Base-by-base conservation (phyloP, 2,797 vertebrate species). In the Myotis vivesi region DNA sequence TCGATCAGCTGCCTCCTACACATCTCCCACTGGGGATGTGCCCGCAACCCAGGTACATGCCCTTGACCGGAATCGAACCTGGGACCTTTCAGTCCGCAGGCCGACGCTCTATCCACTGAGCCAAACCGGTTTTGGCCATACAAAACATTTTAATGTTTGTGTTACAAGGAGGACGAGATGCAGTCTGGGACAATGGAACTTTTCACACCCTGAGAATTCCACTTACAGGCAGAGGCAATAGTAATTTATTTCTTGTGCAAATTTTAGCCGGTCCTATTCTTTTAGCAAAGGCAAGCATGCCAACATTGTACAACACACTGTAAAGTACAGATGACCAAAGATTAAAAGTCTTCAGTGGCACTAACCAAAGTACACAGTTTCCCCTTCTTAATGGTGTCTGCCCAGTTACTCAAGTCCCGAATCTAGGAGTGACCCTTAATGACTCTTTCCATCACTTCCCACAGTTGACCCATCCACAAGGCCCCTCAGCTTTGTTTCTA, bases 91-190 rank as follows among this genome's bases (percentile, higher is more conserved):
- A n/a, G n/a, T n/a, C n/a, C n/a, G n/a, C n/a, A n/a, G n/a, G n/a
- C n/a, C n/a, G n/a, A n/a, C n/a, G n/a, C n/a, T n/a, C n/a, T n/a
- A n/a, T n/a, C n/a, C n/a, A n/a, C n/a, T n/a, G n/a, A n/a, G n/a
- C n/a, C n/a, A n/a, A n/a, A n/a, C n/a, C n/a, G n/a, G n/a, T n/a
- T n/a, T n/a, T n/a, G n/a, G n/a, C n/a, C 22, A 80, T 76, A 91
- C 15, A 12, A 22, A 69, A 30, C 66, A 79, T 41, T 96, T 96
- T 71, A 57, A 55, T 46, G 49, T 97, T 96, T 89, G 8, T 30
- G 5, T 83, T 72, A 68, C 23, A 77, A 5, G n/a, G 17, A 11
- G 49, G 53, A 51, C 22, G 25, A 95, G 33, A 83, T 76, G 57
- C 59, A 68, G 13, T 22, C 68, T 64, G 59, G 64, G 66, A 17